Conservation (phyloP, 2,888 invertebrate species). For the Clunio marinus region DNA sequence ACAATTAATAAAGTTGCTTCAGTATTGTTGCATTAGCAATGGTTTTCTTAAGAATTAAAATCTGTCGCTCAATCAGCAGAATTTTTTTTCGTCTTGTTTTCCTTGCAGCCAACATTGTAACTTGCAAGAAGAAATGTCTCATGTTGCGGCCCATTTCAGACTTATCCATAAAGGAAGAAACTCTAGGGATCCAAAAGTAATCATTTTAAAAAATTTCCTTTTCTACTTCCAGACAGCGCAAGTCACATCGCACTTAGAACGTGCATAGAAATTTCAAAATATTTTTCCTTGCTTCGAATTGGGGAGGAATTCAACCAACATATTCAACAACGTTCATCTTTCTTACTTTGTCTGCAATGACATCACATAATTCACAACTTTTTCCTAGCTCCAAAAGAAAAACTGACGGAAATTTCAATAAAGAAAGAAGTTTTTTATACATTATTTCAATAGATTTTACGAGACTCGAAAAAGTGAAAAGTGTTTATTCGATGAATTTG, state of each 20-base stretch:
- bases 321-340: too few relatives aligned
- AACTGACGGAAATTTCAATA: not conserved
- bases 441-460: not conserved
- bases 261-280: conserved; percentile 6
- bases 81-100: not conserved
- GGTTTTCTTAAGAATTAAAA: not conserved
- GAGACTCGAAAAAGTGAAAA: not conserved
- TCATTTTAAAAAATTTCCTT: conserved; percentile 10
- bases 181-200: conserved; percentile 20
- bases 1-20: conserved; percentile 3
- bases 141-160: conserved; percentile 26
- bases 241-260: conserved; percentile 3
- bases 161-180: not conserved
- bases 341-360: too few relatives aligned
- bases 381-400: too few relatives aligned
- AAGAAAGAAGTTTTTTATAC: too few relatives aligned
- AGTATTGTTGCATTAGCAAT: conserved; percentile 7
- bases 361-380: too few relatives aligned
- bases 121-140: not conserved
- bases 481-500: conserved; percentile 25
- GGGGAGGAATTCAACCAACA: too few relatives aligned
- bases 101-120: not conserved
- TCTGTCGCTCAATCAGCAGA: not conserved
- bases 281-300: not conserved
- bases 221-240: not conserved